Percentiles rank a stretch among this genome's conserved stretches.
phyloP scores from a whole-genome alignment of 2,113 vertebrate genomes.

The Merops nubicus region DNA sequence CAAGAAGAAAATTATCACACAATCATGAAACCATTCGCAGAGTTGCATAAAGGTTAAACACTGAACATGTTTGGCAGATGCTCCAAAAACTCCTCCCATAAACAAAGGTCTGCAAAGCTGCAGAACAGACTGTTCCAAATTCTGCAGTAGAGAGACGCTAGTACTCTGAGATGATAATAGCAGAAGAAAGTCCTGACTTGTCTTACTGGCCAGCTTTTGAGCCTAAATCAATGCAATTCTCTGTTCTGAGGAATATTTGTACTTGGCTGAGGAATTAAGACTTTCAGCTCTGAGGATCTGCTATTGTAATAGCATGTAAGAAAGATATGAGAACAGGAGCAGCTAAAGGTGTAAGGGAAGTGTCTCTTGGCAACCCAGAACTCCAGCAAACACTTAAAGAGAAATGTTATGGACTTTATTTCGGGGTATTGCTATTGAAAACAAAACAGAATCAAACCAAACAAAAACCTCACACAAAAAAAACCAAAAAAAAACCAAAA shows the following conservation, averaged over 20 bases:
- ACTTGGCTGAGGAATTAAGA: not conserved
- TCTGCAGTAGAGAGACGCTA: not conserved
- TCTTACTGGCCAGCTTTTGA: constrained; percentile 2
- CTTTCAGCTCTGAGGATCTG: not conserved
- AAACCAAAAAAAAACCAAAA: not conserved
- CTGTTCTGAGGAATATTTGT: not conserved
- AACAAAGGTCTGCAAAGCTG: not conserved
- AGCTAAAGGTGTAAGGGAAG: not conserved
- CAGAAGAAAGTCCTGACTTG: constrained; percentile 23
- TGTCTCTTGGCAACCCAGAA: not conserved
- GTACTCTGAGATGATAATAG: not conserved
- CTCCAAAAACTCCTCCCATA: constrained; percentile 1
- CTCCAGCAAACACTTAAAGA: not conserved
- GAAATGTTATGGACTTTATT: not conserved
- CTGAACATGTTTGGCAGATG: constrained; percentile 35
- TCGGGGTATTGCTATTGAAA: not conserved
- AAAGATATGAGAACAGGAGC: fast-evolving
- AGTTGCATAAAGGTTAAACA: constrained; percentile 27
- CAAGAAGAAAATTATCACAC: not conserved
- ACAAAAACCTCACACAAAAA: not conserved
- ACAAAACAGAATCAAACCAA: not conserved
- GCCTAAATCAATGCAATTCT: not conserved
- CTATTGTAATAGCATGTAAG: not conserved
- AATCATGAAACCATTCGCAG: not conserved
- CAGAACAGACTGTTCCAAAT: not conserved